Evolutionary conservation across 2,797 vertebrate genomes (phyloP), one percentile per base, ranked within the genome.

Genomic region (Astyanax mexicanus): DNA sequence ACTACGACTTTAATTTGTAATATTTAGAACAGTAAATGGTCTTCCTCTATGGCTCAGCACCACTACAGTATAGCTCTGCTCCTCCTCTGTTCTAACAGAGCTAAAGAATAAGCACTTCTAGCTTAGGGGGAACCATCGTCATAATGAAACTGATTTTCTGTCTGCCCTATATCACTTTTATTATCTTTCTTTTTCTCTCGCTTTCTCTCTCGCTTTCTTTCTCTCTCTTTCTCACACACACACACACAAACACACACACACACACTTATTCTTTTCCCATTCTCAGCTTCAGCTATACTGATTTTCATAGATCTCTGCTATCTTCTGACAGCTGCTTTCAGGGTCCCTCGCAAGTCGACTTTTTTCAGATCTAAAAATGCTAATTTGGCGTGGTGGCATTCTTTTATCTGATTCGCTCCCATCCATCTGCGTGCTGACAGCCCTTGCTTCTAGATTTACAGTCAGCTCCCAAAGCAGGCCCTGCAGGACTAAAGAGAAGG

Each of bases 141-240:
- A 78, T 80, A 83, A 79, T 79, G 44, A 77, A 81, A 79, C 76
- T 60, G 68, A 83, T 86, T 84, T 81, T 72, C 80, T 82, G 76
- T 82, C 81, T 72, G 69, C 67, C 29, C 49, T 80, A 81, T 81
- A 83, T 85, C 78, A 82, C 75, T 80, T 85, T 84, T 77, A 84
- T 80, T 79, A 72, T 78, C 71, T 71, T 37, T 60, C 75, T 72
- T 65, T 10, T 32, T 19, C 19, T 4, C 21, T 23, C 21, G 23
- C 49, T 21, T 49, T 23, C 57, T 21, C 35, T 38, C 35, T 19
- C 27, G 32, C 57, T 32, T 57, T 32, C 57, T 9, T 29, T n/a
- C 27, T 17, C n/a, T 23, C 45, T n/a, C 54, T 11, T 44, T 17
- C 32, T 2, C 19, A 45, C 72, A 40, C 68, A 68, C 74, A 58